Evolutionary conservation across 2,797 vertebrate species (phyloP).

Genomic region (Catharus ustulatus): DNA sequence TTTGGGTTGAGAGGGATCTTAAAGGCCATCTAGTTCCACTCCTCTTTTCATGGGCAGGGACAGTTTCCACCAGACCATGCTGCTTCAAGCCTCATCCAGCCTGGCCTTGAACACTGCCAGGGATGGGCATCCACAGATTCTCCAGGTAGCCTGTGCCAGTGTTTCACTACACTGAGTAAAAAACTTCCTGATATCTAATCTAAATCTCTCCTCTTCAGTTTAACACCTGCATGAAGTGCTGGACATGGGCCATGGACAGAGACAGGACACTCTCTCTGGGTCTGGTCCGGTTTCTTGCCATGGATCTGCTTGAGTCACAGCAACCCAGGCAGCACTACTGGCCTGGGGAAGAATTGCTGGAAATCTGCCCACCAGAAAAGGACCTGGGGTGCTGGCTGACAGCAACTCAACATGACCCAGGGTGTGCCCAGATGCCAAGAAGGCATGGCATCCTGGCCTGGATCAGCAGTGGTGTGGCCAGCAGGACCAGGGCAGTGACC

Average conservation of each 20-base stretch:
- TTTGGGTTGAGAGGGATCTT: not conserved
- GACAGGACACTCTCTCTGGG: accelerated
- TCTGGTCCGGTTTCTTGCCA: not conserved
- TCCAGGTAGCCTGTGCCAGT: not conserved
- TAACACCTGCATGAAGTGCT: not conserved
- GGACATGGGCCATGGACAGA: accelerated
- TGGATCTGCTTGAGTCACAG: not conserved
- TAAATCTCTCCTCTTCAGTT: not conserved
- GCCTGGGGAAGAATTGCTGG: not conserved
- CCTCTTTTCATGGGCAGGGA: not conserved
- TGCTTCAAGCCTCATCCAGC: not conserved
- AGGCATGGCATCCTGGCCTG: accelerated
- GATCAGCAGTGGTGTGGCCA: not conserved
- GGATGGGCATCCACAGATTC: not conserved
- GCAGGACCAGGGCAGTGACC: not conserved
- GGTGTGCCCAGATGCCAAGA: accelerated
- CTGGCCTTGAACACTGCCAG: not conserved
- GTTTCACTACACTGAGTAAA: not conserved
- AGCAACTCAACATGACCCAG: accelerated
- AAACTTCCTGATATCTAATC: not conserved
- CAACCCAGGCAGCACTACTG: accelerated
- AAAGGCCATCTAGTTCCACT: not conserved
- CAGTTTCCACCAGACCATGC: not conserved
- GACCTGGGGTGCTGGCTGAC: accelerated
- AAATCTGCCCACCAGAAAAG: accelerated